phyloP scores from a whole-genome alignment of 2,888 invertebrate genomes.

The Slavum lentiscoides region DNA sequence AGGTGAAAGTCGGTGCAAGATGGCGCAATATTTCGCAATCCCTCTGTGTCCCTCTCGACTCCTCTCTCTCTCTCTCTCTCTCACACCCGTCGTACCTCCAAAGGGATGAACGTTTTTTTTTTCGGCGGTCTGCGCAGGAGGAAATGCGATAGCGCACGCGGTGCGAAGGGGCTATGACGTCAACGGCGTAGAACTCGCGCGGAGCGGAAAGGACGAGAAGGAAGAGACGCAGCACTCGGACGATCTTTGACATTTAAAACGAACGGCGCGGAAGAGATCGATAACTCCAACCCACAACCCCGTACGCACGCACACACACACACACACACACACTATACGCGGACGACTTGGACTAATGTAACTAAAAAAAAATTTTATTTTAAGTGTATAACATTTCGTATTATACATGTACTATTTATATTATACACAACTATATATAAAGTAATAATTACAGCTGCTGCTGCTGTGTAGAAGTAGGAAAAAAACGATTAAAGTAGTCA shows the following conservation, averaged over 20 bases:
- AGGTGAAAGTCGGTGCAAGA: constrained; percentile 28
- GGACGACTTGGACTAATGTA: too few species aligned
- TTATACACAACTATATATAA: too few species aligned
- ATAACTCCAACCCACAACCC: constrained; percentile 31
- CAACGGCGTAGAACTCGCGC: constrained; percentile 26
- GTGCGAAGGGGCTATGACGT: constrained; percentile 41
- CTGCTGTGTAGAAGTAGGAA: too few species aligned
- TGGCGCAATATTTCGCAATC: constrained; percentile 47
- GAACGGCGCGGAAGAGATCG: constrained; percentile 35
- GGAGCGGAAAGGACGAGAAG: constrained; percentile 2
- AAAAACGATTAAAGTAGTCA: too few species aligned
- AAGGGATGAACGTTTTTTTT: constrained; percentile 33
- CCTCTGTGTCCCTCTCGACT: not conserved
- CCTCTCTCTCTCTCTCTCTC: not conserved
- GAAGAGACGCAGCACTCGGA: not conserved
- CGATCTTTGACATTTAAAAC: constrained; percentile 50
- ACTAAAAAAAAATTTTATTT: too few species aligned
- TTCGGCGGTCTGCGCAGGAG: not conserved
- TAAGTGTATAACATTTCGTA: too few species aligned
- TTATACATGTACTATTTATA: too few species aligned
- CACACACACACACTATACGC: not conserved
- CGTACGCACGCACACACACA: too few species aligned
- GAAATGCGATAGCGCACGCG: constrained; percentile 9
- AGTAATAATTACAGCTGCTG: too few species aligned
- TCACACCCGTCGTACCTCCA: not conserved